phyloP scores from a whole-genome alignment of 1,140 invertebrate species.

The Adoxophyes honmai region DNA sequence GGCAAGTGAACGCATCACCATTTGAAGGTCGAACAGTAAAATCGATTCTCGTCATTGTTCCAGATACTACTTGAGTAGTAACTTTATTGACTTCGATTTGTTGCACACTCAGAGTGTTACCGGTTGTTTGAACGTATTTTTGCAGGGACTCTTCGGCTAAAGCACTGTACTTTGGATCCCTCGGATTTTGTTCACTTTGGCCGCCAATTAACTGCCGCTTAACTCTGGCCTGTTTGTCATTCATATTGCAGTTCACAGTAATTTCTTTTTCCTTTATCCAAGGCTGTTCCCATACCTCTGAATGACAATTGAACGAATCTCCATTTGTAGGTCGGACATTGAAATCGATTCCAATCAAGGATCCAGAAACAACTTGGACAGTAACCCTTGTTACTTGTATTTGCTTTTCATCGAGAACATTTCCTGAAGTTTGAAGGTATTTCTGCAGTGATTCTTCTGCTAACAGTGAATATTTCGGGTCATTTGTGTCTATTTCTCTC shows the following conservation, averaged over 20 bases:
- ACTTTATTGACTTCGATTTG: constrained; percentile 34
- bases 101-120: too few species aligned
- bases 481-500: too few species aligned
- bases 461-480: too few species aligned
- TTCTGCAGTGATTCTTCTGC: constrained; percentile 37
- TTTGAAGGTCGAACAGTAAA: constrained; percentile 8
- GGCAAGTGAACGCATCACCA: constrained; percentile 49
- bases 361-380: constrained; percentile 31
- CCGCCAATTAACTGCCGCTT: constrained; percentile 18
- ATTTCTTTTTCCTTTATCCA: constrained; percentile 60
- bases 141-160: constrained; percentile 27
- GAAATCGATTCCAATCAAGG: constrained; percentile 29
- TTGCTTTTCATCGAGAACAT: not conserved
- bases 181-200: constrained; percentile 18
- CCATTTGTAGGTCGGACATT: constrained; percentile 15
- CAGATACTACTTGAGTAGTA: constrained; percentile 6
- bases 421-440: constrained; percentile 20
- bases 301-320: constrained; percentile 51
- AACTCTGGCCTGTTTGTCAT: not conserved
- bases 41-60: constrained; percentile 4
- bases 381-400: constrained; percentile 3
- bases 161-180: constrained; percentile 21
- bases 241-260: constrained; percentile 13
- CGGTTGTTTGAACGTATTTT: constrained; percentile 16
- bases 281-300: constrained; percentile 77